phyloP scores from a whole-genome alignment of 1,140 invertebrate genomes.

The Halesus radiatus region DNA sequence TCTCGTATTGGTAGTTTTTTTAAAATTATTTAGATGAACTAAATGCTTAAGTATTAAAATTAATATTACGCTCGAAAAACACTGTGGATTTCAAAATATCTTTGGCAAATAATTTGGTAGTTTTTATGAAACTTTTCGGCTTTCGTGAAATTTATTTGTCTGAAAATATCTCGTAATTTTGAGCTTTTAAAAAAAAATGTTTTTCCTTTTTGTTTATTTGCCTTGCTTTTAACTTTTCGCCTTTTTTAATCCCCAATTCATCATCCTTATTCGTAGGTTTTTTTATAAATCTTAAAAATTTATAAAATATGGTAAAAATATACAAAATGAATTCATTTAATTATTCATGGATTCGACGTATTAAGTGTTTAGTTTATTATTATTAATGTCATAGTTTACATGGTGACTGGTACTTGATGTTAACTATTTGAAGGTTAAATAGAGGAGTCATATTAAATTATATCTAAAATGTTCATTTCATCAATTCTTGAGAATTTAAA shows the following conservation, averaged over 20 bases:
- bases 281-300: not conserved
- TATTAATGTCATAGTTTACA: not conserved
- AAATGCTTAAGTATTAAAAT: too few species aligned
- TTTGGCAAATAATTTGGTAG: too few species aligned
- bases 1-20: too few species aligned
- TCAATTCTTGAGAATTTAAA: too few species aligned
- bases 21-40: too few species aligned
- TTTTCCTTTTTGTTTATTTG: not conserved
- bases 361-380: not conserved
- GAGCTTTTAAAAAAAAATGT: not conserved
- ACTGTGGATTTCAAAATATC: too few species aligned
- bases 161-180: not conserved
- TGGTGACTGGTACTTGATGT: not conserved
- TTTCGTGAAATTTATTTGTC: not conserved
- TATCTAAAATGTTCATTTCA: too few species aligned
- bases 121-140: too few species aligned
- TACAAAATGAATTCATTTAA: not conserved
- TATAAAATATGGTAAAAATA: not conserved
- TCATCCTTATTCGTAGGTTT: not conserved
- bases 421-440: not conserved
- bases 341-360: not conserved
- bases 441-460: not conserved
- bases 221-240: not conserved
- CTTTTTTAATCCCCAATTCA: not conserved
- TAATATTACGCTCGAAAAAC: too few species aligned